Conservation (phyloP, 1,140 invertebrate genomes). For the Papilio polytes region DNA sequence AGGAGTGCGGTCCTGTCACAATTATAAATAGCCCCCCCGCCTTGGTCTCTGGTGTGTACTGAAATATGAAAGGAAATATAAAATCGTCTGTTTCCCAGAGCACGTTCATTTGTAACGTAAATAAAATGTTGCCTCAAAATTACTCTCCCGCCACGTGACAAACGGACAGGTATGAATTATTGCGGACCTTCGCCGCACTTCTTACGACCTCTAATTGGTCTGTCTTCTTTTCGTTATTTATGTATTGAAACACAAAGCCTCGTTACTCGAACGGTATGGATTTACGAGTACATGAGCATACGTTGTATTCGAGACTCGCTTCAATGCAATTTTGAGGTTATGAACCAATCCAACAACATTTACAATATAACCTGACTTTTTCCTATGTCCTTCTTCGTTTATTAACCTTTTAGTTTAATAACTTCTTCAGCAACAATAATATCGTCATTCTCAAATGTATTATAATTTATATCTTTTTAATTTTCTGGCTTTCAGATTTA, state of each 20-base stretch:
- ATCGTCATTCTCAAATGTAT: background rate
- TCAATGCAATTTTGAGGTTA: conserved; percentile 2
- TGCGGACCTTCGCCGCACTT: background rate
- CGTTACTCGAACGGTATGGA: background rate
- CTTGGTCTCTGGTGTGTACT: conserved; percentile 16
- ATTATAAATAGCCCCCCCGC: conserved; percentile 27
- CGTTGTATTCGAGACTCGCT: background rate
- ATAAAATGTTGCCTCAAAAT: conserved; percentile 34
- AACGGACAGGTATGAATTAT: conserved; percentile 30
- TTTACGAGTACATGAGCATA: background rate
- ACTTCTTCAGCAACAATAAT: background rate
- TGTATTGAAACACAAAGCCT: conserved; percentile 19
- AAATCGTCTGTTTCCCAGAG: conserved; percentile 32
- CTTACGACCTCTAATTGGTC: conserved; percentile 34
- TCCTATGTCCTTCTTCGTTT: background rate
- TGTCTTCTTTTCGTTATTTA: conserved; percentile 35
- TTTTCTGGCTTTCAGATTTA: conserved; percentile 56
- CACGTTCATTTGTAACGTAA: conserved; percentile 37
- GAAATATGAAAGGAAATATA: conserved; percentile 34
- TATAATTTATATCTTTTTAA: background rate
- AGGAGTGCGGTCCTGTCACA: conserved; percentile 28
- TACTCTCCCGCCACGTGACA: conserved; percentile 33
- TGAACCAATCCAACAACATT: background rate
- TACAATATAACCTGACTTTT: background rate
- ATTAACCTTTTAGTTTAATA: background rate